Percentiles rank a stretch among this genome's conserved stretches.
These are phyloP conservation scores for Trachelus iudaicus DNA, from an alignment of 2,888 invertebrate genomes.

Conservation along the genomic window DNA sequence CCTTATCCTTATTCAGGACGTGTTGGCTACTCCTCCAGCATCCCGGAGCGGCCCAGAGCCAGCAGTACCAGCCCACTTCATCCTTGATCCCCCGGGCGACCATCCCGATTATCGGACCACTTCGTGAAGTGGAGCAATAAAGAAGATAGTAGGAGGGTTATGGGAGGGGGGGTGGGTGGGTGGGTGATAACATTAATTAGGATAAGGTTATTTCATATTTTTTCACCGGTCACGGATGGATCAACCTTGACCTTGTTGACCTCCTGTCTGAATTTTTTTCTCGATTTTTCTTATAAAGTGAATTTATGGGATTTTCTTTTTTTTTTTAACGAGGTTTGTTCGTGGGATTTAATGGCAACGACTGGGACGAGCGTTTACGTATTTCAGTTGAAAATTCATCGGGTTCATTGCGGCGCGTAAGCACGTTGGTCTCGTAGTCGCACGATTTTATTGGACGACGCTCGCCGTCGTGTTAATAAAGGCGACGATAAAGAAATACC, in stretches of 20 bases:
- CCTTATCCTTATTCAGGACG: background rate
- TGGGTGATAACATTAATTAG: background rate
- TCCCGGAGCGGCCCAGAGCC: too few relatives aligned
- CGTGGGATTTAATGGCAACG: background rate
- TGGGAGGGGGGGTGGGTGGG: background rate
- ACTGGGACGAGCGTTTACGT: background rate
- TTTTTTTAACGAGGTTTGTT: background rate
- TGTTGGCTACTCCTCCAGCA: too few relatives aligned
- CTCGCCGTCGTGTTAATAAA: too few relatives aligned
- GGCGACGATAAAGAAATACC: too few relatives aligned
- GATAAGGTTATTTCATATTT: background rate
- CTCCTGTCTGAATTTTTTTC: background rate
- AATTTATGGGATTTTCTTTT: background rate
- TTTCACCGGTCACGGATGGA: background rate
- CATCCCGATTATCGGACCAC: too few relatives aligned
- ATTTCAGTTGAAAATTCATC: too few relatives aligned
- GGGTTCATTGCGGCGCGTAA: too few relatives aligned
- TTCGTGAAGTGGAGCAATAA: background rate
- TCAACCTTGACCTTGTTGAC: background rate
- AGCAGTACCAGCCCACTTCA: too few relatives aligned
- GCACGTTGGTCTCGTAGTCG: too few relatives aligned
- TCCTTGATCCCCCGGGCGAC: too few relatives aligned
- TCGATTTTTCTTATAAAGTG: background rate
- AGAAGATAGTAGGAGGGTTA: background rate
- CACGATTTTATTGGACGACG: too few relatives aligned